Evolutionary conservation across 2,797 vertebrate species (phyloP), one percentile per base, ranked within the genome.

Genomic region (Oophaga sylvatica): DNA sequence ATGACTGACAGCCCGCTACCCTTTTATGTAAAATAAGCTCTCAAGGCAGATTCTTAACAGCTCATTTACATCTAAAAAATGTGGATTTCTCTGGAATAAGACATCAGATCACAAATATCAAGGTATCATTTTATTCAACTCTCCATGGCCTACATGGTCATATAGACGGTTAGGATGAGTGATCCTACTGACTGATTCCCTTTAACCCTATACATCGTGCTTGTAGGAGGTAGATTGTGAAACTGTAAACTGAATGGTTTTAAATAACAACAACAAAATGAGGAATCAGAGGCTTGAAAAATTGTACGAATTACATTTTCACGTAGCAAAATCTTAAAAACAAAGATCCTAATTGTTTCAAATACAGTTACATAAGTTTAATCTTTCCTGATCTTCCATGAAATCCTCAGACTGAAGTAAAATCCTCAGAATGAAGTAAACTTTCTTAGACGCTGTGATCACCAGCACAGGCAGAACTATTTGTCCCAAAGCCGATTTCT

Each of bases 341-440:
- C 88, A 89, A 89, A 83, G 88, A 75, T 45, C 56, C 57, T 31
- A 83, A 26, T 90, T 90, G 90, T 15, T 75, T 87, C 91, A 91
- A 73, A 71, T 45, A 48, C 9, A n/a, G 90, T 91, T 86, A 77
- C 22, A 53, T 80, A 87, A 89, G 80, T 15, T 89, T 94, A 91
- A 92, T 91, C 91, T 91, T 83, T 35, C 0, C 29, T 93, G 93
- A 93, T 92, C 91, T 92, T 85, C 85, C 82, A 88, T 83, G 81
- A 91, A 93, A 93, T 91, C 90, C 73, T 5, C 10, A 48, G 48
- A 53, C 3, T 53, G 48, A 53, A 53, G 48, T 83, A 80, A 91
- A 93, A 92, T 91, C 90, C 73, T 5, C 10, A 48, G 60, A 86
- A 77, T 91, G 92, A 91, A 87, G 84, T 81, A 89, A 65, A 90